These are phyloP conservation scores for Drosophila melanica DNA, from an alignment of 1,140 invertebrate species.

Conservation along the genomic window DNA sequence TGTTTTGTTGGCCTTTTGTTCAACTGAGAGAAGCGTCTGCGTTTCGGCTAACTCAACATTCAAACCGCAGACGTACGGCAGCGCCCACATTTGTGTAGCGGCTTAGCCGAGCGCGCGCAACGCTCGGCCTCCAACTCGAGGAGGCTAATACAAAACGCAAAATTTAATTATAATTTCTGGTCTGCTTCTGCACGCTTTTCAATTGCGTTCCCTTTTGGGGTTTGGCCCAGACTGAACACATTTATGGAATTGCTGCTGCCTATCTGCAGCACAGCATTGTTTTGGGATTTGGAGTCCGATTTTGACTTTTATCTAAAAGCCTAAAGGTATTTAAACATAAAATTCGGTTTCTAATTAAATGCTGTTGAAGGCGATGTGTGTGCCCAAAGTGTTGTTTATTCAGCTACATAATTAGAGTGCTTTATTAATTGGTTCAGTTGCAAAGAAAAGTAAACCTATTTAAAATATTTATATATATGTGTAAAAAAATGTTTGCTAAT, in stretches of 20 bases:
- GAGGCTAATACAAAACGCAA: slow-evolving; percentile 45
- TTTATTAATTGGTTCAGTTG: too few relatives aligned
- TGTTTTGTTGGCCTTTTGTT: slow-evolving; percentile 50
- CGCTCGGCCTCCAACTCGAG: not conserved
- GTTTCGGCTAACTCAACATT: slow-evolving; percentile 49
- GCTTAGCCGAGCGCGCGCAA: not conserved
- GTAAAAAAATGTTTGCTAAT: too few relatives aligned
- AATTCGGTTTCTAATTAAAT: slow-evolving; percentile 6
- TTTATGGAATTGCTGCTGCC: slow-evolving; percentile 17
- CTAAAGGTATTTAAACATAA: not conserved
- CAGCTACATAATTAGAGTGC: too few relatives aligned
- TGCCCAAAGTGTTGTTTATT: not conserved
- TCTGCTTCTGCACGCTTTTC: slow-evolving; percentile 22
- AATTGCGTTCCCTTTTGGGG: slow-evolving; percentile 25
- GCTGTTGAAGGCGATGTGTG: not conserved
- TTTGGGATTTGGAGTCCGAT: not conserved
- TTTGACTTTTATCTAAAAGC: not conserved
- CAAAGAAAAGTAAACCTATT: too few relatives aligned
- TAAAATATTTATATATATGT: too few relatives aligned
- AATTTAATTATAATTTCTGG: slow-evolving; percentile 64
- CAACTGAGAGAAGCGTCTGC: slow-evolving; percentile 37
- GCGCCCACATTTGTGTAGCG: slow-evolving; percentile 11
- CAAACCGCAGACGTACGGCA: slow-evolving; percentile 39
- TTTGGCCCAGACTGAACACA: slow-evolving; percentile 10
- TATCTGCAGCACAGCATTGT: not conserved